Conservation (phyloP, 2,113 vertebrate genomes). For the Nansenia antarctica region DNA sequence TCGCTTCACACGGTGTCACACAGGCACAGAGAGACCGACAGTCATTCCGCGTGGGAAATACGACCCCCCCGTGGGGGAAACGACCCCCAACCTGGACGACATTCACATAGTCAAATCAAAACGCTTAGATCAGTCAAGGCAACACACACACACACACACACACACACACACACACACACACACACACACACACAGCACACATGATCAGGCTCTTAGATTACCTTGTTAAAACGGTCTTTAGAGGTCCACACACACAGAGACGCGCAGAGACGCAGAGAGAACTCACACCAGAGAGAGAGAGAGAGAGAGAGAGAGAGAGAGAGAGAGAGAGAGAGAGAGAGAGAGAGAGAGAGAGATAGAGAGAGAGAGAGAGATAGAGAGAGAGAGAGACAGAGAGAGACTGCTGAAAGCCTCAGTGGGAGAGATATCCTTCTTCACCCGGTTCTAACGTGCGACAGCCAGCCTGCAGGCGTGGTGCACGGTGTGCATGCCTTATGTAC, state of each 20-base stretch:
- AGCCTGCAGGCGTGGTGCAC: constrained; percentile 52
- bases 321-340: constrained; percentile 4
- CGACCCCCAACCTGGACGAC: no score
- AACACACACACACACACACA: neutral
- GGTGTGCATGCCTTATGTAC: constrained; percentile 66
- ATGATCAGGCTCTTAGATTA: neutral
- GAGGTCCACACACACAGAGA: no score
- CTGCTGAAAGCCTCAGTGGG: neutral
- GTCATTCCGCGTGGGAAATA: no score
- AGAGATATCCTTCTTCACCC: constrained; percentile 33
- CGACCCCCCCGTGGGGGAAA: no score
- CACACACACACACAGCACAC: neutral
- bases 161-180: no score
- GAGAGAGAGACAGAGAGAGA: neutral
- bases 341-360: neutral
- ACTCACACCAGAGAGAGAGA: neutral
- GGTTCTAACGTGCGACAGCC: constrained; percentile 28
- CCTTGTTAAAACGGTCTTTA: neutral
- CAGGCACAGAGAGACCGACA: no score
- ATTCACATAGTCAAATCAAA: no score
- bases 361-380: neutral
- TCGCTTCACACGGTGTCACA: no score
- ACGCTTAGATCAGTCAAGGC: no score
- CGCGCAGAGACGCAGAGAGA: neutral
- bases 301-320: no score